These are phyloP conservation scores for Nymphalis urticae DNA, from an alignment of 2,888 invertebrate species.

Conservation along the genomic window DNA sequence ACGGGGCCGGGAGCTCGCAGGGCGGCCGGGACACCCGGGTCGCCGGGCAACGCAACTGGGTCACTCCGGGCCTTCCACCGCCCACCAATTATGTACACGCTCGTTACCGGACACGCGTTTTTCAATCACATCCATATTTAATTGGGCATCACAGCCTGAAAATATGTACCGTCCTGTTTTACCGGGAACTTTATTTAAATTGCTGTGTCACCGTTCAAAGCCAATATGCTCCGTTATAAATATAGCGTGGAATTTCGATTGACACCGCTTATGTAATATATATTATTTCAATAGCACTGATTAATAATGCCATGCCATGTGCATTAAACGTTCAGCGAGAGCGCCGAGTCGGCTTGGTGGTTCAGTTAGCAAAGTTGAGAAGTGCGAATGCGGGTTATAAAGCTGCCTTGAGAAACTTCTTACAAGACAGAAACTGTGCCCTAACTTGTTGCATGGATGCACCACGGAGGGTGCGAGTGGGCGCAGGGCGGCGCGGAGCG, in stretches of 20 bases:
- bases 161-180: constrained; percentile 76
- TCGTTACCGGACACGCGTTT: constrained; percentile 82
- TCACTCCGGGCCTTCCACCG: constrained; percentile 75
- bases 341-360: not conserved
- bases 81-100: constrained; percentile 82
- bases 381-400: constrained; percentile 42
- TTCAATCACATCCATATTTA: constrained; percentile 83
- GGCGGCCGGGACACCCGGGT: constrained; percentile 63
- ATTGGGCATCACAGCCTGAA: constrained; percentile 80
- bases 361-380: constrained; percentile 14
- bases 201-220: constrained; percentile 38
- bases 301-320: not conserved
- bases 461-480: constrained; percentile 64
- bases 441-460: constrained; percentile 81
- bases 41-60: constrained; percentile 80
- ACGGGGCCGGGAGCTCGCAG: constrained; percentile 46
- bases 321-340: not conserved
- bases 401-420: constrained; percentile 64
- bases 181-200: constrained; percentile 57
- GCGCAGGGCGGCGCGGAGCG: constrained; percentile 45
- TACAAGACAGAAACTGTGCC: constrained; percentile 69
- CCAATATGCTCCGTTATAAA: constrained; percentile 33
- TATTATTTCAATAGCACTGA: constrained; percentile 15
- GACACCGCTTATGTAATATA: constrained; percentile 18
- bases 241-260: constrained; percentile 16